These are phyloP conservation scores for Desoria tigrina DNA, from an alignment of 2,888 invertebrate genomes.

Conservation along the genomic window DNA sequence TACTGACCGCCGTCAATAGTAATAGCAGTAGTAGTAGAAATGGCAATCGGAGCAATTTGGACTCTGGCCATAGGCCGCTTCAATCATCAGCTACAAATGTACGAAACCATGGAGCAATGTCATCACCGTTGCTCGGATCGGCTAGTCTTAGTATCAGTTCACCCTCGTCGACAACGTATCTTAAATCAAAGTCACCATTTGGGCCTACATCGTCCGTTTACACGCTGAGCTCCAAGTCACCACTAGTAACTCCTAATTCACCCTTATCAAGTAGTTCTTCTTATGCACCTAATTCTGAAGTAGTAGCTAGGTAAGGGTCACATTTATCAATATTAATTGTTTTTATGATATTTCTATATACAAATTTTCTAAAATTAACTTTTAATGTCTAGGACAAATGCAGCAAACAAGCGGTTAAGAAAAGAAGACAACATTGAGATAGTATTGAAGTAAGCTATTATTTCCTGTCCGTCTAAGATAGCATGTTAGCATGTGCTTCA, in stretches of 20 bases:
- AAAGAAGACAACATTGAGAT: constrained; percentile 27
- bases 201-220: no score
- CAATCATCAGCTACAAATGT: background rate
- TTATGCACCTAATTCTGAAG: constrained; percentile 43
- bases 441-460: constrained; percentile 28
- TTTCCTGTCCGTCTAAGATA: background rate
- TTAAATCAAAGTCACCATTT: constrained; percentile 14
- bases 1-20: constrained; percentile 34
- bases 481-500: background rate
- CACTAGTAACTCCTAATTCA: constrained; percentile 7
- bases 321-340: background rate
- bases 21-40: constrained; percentile 41
- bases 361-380: no score
- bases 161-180: constrained; percentile 8
- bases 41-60: constrained; percentile 32
- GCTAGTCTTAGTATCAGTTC: constrained; percentile 42
- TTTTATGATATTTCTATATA: background rate
- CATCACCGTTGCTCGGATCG: constrained; percentile 36
- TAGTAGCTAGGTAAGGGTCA: constrained; percentile 35
- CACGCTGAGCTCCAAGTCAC: constrained; percentile 35
- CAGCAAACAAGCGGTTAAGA: constrained; percentile 45
- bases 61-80: background rate
- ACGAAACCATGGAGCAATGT: constrained; percentile 31
- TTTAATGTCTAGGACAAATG: constrained; percentile 45
- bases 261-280: constrained; percentile 32